Percentiles rank a stretch among this genome's conserved stretches.
phyloP scores from a whole-genome alignment of 2,113 vertebrate genomes.

The Melanotaenia duboulayi region DNA sequence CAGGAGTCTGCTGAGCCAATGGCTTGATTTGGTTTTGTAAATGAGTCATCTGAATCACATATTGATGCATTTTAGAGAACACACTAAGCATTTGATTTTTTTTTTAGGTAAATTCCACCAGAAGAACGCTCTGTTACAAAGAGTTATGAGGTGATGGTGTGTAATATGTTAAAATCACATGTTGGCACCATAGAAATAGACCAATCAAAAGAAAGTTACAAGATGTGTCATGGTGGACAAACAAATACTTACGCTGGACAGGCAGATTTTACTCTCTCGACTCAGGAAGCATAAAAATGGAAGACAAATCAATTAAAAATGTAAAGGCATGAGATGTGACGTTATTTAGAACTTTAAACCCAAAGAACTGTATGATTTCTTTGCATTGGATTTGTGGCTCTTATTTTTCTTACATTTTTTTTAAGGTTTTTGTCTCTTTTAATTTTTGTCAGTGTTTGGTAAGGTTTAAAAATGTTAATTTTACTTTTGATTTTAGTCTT shows the following conservation, averaged over 20 bases:
- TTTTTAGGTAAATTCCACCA: neutral
- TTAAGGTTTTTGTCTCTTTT: neutral
- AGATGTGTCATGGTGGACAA: neutral
- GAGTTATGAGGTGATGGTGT: neutral
- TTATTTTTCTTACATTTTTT: too few relatives aligned
- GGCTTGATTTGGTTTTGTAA: neutral
- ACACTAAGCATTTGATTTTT: neutral
- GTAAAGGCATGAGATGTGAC: too few relatives aligned
- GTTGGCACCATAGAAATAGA: too few relatives aligned
- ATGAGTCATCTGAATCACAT: neutral
- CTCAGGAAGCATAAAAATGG: neutral
- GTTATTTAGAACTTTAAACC: too few relatives aligned
- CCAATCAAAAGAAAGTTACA: neutral
- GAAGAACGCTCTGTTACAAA: neutral
- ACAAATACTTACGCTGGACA: neutral
- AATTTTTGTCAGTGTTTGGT: neutral
- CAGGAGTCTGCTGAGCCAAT: neutral
- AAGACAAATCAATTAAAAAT: neutral
- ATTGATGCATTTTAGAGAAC: neutral
- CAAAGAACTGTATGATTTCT: too few relatives aligned
- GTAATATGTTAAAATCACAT: neutral
- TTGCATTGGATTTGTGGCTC: too few relatives aligned
- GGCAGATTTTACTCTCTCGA: neutral
- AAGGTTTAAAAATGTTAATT: neutral
- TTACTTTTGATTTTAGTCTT: neutral